Evolutionary conservation across 2,113 vertebrate species (phyloP).

Genomic region (Cinclus cinclus): DNA sequence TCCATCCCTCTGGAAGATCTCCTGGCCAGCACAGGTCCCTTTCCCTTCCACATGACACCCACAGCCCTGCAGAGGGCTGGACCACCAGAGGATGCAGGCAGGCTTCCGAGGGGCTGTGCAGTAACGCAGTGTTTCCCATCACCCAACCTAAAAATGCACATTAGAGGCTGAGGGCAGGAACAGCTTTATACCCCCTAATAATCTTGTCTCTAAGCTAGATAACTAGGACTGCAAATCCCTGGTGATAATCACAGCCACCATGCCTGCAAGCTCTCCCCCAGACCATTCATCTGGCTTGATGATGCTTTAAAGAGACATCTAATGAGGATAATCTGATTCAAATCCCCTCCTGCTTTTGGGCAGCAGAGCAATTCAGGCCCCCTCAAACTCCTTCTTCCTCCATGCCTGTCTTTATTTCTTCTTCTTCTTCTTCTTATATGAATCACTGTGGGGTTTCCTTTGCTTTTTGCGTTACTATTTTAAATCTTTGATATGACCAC

Average conservation of each 20-base stretch:
- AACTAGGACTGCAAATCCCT: constrained; percentile 53
- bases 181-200: constrained; percentile 41
- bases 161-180: constrained; percentile 18
- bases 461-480: constrained; percentile 42
- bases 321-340: constrained; percentile 58
- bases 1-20: neutral
- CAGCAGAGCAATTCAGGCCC: constrained; percentile 34
- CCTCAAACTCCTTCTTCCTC: constrained; percentile 41
- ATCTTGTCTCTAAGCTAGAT: constrained; percentile 53
- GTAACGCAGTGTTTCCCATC: rapidly evolving
- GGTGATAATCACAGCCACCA: constrained; percentile 41
- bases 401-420: constrained; percentile 29
- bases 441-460: constrained; percentile 64
- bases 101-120: neutral
- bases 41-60: neutral
- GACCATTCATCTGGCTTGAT: constrained; percentile 56
- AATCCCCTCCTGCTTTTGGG: constrained; percentile 50
- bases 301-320: constrained; percentile 55
- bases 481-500: constrained; percentile 40
- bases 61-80: neutral
- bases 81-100: neutral
- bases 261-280: constrained; percentile 39
- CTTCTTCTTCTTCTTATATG: constrained; percentile 12
- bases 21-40: neutral
- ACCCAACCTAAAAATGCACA: neutral